phyloP scores from a whole-genome alignment of 2,888 invertebrate genomes.

The Phyto melanocephala region DNA sequence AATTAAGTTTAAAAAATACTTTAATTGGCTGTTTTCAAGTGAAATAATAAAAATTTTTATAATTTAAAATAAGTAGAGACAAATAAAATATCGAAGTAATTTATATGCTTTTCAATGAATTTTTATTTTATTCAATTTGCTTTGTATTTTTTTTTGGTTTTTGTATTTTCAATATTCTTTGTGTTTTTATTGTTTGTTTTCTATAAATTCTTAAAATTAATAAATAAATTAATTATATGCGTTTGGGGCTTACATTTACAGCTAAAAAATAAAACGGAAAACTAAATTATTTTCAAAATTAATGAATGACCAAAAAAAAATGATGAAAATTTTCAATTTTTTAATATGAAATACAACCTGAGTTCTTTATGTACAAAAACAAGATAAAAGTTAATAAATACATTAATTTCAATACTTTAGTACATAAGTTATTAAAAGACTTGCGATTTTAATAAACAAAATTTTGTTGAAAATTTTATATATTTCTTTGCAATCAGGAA shows the following conservation, averaged over 20 bases:
- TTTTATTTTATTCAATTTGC: conserved; percentile 65
- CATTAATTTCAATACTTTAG: conserved; percentile 5
- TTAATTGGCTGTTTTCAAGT: too few relatives aligned
- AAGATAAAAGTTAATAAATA: background rate
- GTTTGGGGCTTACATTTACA: conserved; percentile 21
- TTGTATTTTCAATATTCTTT: conserved; percentile 56
- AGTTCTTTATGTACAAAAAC: conserved; percentile 53
- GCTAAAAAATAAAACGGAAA: conserved; percentile 21
- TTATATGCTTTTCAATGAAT: conserved; percentile 59
- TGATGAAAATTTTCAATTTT: conserved; percentile 17
- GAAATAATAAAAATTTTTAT: too few relatives aligned
- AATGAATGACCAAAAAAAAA: background rate
- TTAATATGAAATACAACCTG: conserved; percentile 57
- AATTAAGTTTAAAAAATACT: too few relatives aligned
- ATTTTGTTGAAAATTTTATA: conserved; percentile 17
- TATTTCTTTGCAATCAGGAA: background rate
- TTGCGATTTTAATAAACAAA: conserved; percentile 45
- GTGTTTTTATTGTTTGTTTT: conserved; percentile 14
- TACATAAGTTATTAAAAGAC: conserved; percentile 31
- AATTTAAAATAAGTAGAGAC: too few relatives aligned
- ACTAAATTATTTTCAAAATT: background rate
- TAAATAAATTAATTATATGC: conserved; percentile 66
- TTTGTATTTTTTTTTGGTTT: conserved; percentile 52
- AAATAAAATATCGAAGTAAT: background rate
- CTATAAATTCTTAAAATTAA: conserved; percentile 63